Evolutionary conservation across 2,113 vertebrate species (phyloP).

Genomic region (Boulengerochromis microlepis): DNA sequence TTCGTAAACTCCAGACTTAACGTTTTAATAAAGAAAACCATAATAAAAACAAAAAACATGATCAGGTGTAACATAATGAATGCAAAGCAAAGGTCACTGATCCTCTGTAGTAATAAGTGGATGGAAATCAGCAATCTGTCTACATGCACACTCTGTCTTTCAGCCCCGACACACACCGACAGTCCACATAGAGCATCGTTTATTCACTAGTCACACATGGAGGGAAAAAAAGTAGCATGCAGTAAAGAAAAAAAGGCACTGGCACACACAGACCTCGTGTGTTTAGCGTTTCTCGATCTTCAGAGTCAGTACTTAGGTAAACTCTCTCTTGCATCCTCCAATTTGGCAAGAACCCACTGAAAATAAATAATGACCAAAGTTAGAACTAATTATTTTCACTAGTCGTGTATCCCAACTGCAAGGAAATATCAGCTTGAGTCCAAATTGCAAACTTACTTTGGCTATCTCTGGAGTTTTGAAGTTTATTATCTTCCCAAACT

Average conservation of each 20-base stretch:
- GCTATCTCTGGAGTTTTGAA: conserved; percentile 88
- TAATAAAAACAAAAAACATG: not conserved
- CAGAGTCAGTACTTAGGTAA: conserved; percentile 69
- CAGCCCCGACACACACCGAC: not conserved
- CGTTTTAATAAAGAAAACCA: not conserved
- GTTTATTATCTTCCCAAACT: conserved; percentile 98
- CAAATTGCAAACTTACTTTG: conserved; percentile 69
- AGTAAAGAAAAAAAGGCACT: conserved; percentile 69
- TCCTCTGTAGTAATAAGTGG: not conserved
- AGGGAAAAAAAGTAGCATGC: conserved; percentile 37
- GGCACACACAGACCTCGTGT: conserved; percentile 14
- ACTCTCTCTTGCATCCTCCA: conserved; percentile 88
- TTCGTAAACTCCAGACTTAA: not conserved
- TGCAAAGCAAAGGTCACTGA: not conserved
- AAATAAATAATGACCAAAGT: not conserved
- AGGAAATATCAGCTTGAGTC: not conserved
- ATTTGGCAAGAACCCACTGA: conserved; percentile 91
- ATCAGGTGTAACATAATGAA: not conserved
- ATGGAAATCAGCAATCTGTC: not conserved
- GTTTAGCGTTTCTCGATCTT: not conserved
- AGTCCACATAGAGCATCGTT: not conserved
- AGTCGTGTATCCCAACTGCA: not conserved
- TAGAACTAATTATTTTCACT: not conserved
- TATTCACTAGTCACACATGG: not conserved
- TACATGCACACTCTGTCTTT: not conserved